Evolutionary conservation across 1,140 invertebrate species (phyloP).

Genomic region (Druon quercuslanigerum): DNA sequence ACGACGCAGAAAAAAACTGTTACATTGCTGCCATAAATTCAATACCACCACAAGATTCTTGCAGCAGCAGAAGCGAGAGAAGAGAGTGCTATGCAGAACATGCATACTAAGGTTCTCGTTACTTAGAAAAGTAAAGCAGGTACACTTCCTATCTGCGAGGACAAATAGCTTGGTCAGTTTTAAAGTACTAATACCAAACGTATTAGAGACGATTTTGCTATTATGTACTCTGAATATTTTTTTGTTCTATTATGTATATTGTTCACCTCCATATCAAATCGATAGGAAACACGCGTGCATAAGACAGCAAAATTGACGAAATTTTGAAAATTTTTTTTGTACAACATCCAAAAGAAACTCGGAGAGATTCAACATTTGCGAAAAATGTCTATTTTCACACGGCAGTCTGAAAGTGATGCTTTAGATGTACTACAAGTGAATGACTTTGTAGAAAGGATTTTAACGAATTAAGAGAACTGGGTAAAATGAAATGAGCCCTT

Average conservation of each 20-base stretch:
- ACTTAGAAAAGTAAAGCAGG: slow-evolving; percentile 4
- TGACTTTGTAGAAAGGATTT: not conserved
- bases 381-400: too few species aligned
- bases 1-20: slow-evolving; percentile 7
- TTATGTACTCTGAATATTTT: not conserved
- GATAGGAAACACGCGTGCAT: too few species aligned
- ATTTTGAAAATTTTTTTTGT: too few species aligned
- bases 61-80: slow-evolving; percentile 6
- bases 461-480: not conserved
- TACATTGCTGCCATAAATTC: slow-evolving; percentile 26
- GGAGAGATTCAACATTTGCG: too few species aligned
- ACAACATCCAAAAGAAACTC: too few species aligned
- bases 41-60: slow-evolving; percentile 20
- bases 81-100: not conserved
- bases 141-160: not conserved
- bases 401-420: too few species aligned
- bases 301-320: too few species aligned
- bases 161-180: not conserved
- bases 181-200: not conserved
- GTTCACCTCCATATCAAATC: too few species aligned
- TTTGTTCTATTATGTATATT: not conserved
- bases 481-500: not conserved
- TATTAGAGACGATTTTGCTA: not conserved
- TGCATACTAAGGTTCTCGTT: slow-evolving; percentile 5
- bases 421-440: too few species aligned